Conservation (phyloP, 2,797 vertebrate genomes). For the Acanthurus leucopareius region DNA sequence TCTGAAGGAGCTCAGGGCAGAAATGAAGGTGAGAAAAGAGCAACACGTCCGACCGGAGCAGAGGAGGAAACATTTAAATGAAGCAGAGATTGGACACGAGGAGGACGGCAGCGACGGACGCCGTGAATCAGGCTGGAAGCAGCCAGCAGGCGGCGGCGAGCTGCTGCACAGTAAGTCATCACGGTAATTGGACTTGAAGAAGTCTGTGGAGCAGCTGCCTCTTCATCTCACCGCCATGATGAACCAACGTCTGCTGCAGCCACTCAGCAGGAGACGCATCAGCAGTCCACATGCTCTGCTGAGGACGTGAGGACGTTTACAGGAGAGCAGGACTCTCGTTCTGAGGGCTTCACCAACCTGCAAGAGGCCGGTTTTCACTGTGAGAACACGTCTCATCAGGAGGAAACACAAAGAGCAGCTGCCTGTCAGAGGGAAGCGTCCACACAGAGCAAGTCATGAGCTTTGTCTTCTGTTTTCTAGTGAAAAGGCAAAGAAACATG, state of each 20-base stretch:
- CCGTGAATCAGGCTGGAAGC: neutral
- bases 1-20: conserved; percentile 9
- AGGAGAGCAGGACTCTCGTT: too few relatives aligned
- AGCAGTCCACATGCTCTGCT: neutral
- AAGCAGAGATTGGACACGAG: neutral
- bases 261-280: conserved; percentile 1
- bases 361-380: too few relatives aligned
- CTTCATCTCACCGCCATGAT: conserved; percentile 10
- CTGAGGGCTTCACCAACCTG: too few relatives aligned
- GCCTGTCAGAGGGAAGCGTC: too few relatives aligned
- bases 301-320: too few relatives aligned
- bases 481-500: too few relatives aligned
- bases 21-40: neutral
- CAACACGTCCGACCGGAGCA: neutral
- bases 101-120: neutral
- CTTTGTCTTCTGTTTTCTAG: too few relatives aligned
- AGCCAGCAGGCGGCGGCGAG: neutral
- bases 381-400: too few relatives aligned
- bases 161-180: conserved; percentile 19
- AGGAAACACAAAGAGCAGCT: too few relatives aligned
- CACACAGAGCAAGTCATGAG: too few relatives aligned
- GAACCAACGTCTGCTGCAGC: conserved; percentile 6
- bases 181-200: conserved; percentile 21
- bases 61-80: neutral
- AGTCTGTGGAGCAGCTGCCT: conserved; percentile 18